Evolutionary conservation across 2,113 vertebrate species (phyloP).

Genomic region (Lepus americanus): DNA sequence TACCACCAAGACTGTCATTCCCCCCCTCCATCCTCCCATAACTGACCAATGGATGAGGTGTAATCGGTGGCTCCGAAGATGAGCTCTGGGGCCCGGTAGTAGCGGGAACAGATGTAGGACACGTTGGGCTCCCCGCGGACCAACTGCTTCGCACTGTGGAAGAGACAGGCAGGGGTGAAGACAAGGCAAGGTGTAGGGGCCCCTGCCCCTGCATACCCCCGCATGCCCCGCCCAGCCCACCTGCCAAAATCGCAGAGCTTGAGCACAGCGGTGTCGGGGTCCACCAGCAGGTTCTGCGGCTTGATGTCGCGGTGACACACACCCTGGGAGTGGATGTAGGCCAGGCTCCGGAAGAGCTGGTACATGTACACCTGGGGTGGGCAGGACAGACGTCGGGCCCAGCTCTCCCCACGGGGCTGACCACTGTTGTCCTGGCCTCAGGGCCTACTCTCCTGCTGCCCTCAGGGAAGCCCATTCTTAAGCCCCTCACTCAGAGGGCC

Average conservation of each 20-base stretch:
- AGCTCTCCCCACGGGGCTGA: background rate
- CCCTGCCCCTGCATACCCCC: background rate
- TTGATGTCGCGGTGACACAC: conserved; percentile 97
- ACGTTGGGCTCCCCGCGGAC: conserved; percentile 96
- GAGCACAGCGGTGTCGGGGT: conserved; percentile 95
- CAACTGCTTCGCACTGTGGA: conserved; percentile 94
- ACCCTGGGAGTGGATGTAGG: conserved; percentile 98
- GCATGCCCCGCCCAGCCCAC: conserved; percentile 80
- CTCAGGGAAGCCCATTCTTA: background rate
- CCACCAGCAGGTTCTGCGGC: conserved; percentile 96
- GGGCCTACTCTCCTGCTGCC: background rate
- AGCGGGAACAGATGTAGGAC: conserved; percentile 97
- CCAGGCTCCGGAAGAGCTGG: conserved; percentile 97
- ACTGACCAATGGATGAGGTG: conserved; percentile 93
- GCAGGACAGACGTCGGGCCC: conserved; percentile 13
- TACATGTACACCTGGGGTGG: conserved; percentile 95
- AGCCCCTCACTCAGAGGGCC: background rate
- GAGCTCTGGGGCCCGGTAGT: conserved; percentile 96
- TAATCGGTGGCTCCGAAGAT: conserved; percentile 97
- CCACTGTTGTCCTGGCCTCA: background rate
- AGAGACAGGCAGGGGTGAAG: conserved; percentile 18
- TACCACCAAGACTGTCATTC: background rate
- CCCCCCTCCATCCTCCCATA: background rate
- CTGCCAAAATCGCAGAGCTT: conserved; percentile 97
- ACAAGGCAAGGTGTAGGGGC: background rate